A percentile compares a stretch with the other conserved stretches of the same genome.
These are phyloP conservation scores for Calyptommatus sinebrachiatus DNA, from an alignment of 2,113 vertebrate genomes.

Conservation along the genomic window DNA sequence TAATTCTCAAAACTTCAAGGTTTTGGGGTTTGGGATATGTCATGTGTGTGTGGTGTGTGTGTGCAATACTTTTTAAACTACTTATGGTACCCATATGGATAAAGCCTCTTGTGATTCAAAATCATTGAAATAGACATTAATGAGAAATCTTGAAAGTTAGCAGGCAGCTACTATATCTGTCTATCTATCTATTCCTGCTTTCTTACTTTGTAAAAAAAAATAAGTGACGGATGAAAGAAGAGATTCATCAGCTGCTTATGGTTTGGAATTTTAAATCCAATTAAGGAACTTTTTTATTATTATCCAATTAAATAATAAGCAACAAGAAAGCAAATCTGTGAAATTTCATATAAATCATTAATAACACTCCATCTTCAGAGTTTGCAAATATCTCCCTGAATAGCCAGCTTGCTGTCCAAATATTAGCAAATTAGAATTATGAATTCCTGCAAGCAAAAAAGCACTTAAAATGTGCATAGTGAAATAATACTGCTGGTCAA, in stretches of 20 bases:
- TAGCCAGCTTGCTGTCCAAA: constrained; percentile 12
- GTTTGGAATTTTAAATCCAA: neutral
- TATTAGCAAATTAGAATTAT: constrained; percentile 7
- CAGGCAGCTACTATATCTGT: neutral
- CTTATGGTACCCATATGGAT: no score
- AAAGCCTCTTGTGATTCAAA: neutral
- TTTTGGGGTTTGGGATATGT: no score
- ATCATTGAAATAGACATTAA: neutral
- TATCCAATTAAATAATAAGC: constrained; percentile 10
- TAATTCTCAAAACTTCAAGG: no score
- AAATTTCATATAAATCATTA: constrained; percentile 4
- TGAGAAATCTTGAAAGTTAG: neutral
- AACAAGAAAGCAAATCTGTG: constrained; percentile 14
- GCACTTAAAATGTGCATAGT: neutral
- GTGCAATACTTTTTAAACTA: no score
- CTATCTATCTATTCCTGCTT: neutral
- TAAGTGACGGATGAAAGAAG: neutral
- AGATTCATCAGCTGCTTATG: neutral
- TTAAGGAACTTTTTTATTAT: constrained; percentile 22
- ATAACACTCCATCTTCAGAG: constrained; percentile 5
- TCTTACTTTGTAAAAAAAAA: no score
- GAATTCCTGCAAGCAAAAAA: constrained; percentile 4
- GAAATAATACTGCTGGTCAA: neutral
- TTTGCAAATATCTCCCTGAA: constrained; percentile 11
- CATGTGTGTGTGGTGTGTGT: no score